Percentiles rank a stretch among this genome's conserved stretches.
Conservation (phyloP, 1,140 invertebrate genomes). For the Tetramorium parvispinum region DNA sequence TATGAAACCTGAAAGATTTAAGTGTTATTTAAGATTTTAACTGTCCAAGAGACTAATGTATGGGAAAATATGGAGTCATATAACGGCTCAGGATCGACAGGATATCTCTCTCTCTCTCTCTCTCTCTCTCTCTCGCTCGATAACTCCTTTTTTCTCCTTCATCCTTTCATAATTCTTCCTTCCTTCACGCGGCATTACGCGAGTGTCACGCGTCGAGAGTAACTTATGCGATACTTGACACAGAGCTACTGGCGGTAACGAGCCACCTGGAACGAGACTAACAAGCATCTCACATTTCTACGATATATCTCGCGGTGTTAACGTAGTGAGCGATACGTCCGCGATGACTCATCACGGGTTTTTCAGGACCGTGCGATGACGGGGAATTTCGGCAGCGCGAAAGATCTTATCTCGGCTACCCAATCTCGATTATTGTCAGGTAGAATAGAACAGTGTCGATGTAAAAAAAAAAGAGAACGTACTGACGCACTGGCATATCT, state of each 20-base stretch:
- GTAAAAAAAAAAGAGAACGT: constrained; percentile 4
- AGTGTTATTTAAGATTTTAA: neutral
- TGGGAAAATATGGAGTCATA: neutral
- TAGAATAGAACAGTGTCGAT: neutral
- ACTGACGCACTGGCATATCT: neutral
- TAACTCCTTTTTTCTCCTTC: neutral
- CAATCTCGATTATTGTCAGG: neutral
- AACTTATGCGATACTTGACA: constrained; percentile 79
- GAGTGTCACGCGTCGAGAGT: constrained; percentile 65
- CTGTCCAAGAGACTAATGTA: neutral
- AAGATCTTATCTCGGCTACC: constrained; percentile 12
- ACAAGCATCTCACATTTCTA: constrained; percentile 76
- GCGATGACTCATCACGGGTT: constrained; percentile 34
- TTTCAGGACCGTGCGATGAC: constrained; percentile 4
- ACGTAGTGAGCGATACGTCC: constrained; percentile 49
- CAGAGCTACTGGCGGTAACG: constrained; percentile 73
- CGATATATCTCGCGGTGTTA: constrained; percentile 61
- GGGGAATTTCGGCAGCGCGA: neutral
- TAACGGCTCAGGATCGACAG: neutral
- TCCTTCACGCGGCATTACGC: constrained; percentile 58
- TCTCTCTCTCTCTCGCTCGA: neutral
- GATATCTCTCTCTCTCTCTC: neutral
- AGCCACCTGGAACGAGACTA: constrained; percentile 77
- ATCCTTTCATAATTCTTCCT: constrained; percentile 68
- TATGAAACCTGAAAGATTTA: neutral